These are phyloP conservation scores for Plecotus auritus DNA, from an alignment of 2,113 vertebrate species.

Conservation along the genomic window DNA sequence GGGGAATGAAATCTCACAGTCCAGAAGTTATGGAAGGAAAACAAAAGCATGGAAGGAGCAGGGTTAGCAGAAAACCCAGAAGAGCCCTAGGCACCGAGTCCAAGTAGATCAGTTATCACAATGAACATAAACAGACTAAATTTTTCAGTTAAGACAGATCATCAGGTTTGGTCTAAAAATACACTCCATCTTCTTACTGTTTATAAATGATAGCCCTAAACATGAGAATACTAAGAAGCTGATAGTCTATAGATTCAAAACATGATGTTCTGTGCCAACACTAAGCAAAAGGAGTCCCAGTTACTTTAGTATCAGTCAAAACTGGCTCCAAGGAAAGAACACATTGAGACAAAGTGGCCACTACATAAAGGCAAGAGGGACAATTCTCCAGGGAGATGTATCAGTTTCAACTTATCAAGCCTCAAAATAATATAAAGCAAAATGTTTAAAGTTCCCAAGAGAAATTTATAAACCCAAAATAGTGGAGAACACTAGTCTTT, in stretches of 20 bases:
- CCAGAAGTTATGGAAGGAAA: background rate
- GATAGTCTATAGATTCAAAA: background rate
- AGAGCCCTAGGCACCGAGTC: too few species aligned
- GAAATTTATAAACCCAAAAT: background rate
- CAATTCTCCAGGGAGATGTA: too few species aligned
- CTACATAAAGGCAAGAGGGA: too few species aligned
- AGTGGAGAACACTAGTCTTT: background rate
- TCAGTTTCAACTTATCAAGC: too few species aligned
- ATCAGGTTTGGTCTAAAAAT: background rate
- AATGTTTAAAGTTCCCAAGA: background rate
- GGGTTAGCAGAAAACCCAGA: background rate
- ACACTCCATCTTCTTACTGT: background rate
- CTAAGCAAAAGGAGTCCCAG: background rate
- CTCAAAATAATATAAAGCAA: background rate
- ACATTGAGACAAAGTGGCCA: too few species aligned
- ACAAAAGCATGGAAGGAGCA: background rate
- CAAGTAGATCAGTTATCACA: background rate
- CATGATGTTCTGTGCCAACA: background rate
- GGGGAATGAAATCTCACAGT: background rate
- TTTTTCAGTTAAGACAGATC: background rate
- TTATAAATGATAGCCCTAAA: background rate
- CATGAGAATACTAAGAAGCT: background rate
- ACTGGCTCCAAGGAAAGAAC: too few species aligned
- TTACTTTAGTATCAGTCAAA: too few species aligned
- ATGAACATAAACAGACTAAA: background rate